phyloP scores from a whole-genome alignment of 2,797 vertebrate species.

The Masticophis lateralis region DNA sequence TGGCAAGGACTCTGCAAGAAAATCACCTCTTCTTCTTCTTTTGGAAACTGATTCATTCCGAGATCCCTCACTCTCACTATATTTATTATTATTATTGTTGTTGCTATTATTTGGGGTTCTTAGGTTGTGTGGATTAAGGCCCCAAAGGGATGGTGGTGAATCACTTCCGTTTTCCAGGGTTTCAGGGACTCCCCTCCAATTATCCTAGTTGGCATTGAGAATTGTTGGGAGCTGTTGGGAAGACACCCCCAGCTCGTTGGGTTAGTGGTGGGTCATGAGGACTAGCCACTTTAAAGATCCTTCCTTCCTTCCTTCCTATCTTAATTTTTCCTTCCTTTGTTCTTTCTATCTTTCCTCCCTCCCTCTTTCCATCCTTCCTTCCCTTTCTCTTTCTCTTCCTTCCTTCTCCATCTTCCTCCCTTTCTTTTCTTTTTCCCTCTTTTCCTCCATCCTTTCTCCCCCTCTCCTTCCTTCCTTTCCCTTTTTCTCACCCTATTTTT shows the following conservation, averaged over 20 bases:
- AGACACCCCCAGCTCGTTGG: neutral
- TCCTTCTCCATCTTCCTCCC: too few species aligned
- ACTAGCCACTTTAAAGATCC: neutral
- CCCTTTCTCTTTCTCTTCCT: too few species aligned
- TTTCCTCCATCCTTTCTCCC: neutral
- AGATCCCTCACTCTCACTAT: conserved; percentile 49
- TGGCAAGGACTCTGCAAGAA: conserved; percentile 42
- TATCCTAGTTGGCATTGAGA: conserved; percentile 11
- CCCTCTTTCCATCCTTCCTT: too few species aligned
- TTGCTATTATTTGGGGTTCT: conserved; percentile 27
- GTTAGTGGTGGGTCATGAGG: neutral
- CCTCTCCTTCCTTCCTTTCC: too few species aligned
- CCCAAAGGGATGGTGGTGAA: neutral
- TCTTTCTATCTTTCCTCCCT: too few species aligned
- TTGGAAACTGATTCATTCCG: conserved; percentile 35
- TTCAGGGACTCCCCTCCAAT: neutral
- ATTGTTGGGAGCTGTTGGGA: neutral
- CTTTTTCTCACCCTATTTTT: neutral
- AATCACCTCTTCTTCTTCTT: conserved; percentile 6
- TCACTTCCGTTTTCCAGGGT: neutral
- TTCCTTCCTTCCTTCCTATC: neutral
- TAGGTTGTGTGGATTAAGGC: conserved; percentile 22
- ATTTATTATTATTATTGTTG: conserved; percentile 44
- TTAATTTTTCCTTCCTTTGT: neutral
- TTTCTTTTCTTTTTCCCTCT: too few species aligned